Conservation (phyloP, 2,797 vertebrate genomes). For the Threskiornis aethiopicus region DNA sequence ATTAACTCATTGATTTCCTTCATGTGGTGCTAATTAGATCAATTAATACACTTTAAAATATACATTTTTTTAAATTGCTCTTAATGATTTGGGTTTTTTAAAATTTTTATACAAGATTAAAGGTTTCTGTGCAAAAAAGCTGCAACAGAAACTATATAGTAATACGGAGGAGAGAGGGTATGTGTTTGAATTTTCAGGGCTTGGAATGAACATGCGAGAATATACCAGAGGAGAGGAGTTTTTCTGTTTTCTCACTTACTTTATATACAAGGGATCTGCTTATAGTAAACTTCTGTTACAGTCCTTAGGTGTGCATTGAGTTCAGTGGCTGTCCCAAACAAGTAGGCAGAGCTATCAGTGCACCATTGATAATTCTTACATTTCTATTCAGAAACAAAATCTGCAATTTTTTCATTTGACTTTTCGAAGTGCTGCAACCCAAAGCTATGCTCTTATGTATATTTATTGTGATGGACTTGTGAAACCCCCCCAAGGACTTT, state of each 20-base stretch:
- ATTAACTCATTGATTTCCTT: not conserved
- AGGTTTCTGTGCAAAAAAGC: not conserved
- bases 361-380: not conserved
- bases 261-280: not conserved
- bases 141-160: not conserved
- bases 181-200: not conserved
- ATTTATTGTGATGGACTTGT: not conserved
- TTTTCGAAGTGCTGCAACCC: not conserved
- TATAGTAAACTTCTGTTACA: not conserved
- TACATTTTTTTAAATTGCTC: not conserved
- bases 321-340: not conserved
- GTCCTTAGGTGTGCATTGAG: not conserved
- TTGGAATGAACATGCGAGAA: not conserved
- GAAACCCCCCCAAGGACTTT: not conserved
- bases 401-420: not conserved
- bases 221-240: not conserved
- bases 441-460: rapidly evolving
- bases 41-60: not conserved
- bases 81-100: not conserved
- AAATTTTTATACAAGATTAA: not conserved
- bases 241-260: not conserved
- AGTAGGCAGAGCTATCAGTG: not conserved
- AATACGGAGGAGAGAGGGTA: not conserved
- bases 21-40: not conserved
- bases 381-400: not conserved